phyloP scores from a whole-genome alignment of 2,113 vertebrate species.

The Brachionichthys hirsutus region DNA sequence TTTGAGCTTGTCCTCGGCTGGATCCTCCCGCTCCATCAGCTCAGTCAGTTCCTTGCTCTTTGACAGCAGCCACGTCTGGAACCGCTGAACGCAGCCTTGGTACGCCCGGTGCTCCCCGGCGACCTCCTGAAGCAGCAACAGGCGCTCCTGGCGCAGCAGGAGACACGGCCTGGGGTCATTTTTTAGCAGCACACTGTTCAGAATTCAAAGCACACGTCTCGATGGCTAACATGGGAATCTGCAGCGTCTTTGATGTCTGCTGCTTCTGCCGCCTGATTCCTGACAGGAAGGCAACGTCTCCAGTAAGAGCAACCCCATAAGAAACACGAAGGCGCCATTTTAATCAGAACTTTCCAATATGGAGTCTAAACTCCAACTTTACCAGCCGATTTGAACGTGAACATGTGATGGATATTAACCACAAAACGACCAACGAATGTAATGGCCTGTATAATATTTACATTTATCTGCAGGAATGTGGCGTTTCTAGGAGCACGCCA shows the following conservation, averaged over 20 bases:
- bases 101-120: constrained; percentile 83
- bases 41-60: constrained; percentile 80
- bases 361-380: not conserved
- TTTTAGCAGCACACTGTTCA: constrained; percentile 12
- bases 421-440: too few relatives aligned
- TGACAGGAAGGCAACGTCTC: not conserved
- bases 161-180: constrained; percentile 16
- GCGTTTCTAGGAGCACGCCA: too few relatives aligned
- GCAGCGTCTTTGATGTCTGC: not conserved
- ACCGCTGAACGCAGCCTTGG: constrained; percentile 69
- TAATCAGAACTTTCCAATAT: constrained; percentile 8
- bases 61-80: constrained; percentile 84
- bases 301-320: too few relatives aligned
- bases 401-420: too few relatives aligned
- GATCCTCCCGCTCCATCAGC: constrained; percentile 69
- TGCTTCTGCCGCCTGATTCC: not conserved
- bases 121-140: constrained; percentile 81
- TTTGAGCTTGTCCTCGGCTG: constrained; percentile 72
- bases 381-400: too few relatives aligned
- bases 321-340: constrained; percentile 9
- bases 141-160: constrained; percentile 77
- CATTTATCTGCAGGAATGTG: too few relatives aligned
- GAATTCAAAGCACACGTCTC: constrained; percentile 9
- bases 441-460: too few relatives aligned
- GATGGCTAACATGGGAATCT: not conserved